Percentiles rank a stretch among this genome's conserved stretches.
Conservation (phyloP, 2,113 vertebrate species). For the Pygoscelis antarcticus region DNA sequence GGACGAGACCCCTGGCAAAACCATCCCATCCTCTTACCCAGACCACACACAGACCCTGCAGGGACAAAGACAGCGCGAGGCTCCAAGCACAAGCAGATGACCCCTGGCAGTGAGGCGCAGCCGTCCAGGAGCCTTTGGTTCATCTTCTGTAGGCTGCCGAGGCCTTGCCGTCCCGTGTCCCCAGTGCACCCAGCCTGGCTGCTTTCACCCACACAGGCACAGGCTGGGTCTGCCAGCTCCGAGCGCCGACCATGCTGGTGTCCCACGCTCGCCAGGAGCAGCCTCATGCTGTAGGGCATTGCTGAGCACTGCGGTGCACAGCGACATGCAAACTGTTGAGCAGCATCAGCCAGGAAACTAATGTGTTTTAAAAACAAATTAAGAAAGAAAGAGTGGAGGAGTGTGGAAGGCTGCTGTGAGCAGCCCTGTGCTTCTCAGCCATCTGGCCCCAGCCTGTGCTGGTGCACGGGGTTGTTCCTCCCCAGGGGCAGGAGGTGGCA, state of each 20-base stretch:
- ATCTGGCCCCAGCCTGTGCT: not conserved
- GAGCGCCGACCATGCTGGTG: rapidly evolving
- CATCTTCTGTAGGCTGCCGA: not conserved
- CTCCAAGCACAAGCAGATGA: rapidly evolving
- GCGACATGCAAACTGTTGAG: not conserved
- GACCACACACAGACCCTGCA: rapidly evolving
- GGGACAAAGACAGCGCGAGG: rapidly evolving
- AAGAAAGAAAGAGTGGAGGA: not conserved
- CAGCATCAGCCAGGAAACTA: not conserved
- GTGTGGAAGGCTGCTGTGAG: not conserved
- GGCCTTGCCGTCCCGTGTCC: rapidly evolving
- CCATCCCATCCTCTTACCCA: not conserved
- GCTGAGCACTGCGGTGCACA: not conserved
- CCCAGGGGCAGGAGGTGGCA: not conserved
- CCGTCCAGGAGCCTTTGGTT: not conserved
- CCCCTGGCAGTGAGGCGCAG: not conserved
- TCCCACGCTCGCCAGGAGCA: rapidly evolving
- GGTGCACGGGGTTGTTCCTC: not conserved
- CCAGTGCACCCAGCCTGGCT: not conserved
- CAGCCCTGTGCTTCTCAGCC: not conserved
- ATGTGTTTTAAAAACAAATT: not conserved
- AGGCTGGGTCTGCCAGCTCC: not conserved
- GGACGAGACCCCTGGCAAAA: not conserved
- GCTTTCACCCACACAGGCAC: not conserved
- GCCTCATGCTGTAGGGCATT: not conserved